Percentiles rank a stretch among this genome's conserved stretches.
Evolutionary conservation across 2,888 invertebrate species (phyloP).

Genomic region (Plebejus argus): DNA sequence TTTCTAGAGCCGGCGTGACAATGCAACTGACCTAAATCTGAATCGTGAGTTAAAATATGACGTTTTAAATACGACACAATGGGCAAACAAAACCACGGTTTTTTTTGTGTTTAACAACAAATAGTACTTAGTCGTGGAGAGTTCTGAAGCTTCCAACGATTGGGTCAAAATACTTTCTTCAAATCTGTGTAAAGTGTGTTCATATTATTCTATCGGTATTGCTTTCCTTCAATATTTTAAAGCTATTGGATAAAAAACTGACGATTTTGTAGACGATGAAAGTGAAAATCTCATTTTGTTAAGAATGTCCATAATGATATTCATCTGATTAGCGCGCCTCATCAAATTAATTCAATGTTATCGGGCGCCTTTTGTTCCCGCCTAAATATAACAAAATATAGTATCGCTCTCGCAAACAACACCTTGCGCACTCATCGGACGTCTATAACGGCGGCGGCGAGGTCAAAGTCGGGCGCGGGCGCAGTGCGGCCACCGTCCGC

Average conservation of each 20-base stretch:
- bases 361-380: slow-evolving; percentile 55
- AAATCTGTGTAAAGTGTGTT: background rate
- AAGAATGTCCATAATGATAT: background rate
- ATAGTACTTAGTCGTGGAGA: background rate
- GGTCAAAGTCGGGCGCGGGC: slow-evolving; percentile 66
- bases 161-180: background rate
- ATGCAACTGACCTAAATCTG: slow-evolving; percentile 60
- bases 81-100: background rate
- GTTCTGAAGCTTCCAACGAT: background rate
- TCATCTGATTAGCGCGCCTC: background rate
- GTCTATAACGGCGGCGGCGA: slow-evolving; percentile 79
- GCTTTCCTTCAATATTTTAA: background rate
- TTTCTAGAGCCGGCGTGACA: slow-evolving; percentile 54
- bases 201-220: background rate
- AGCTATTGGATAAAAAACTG: background rate
- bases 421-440: slow-evolving; percentile 73
- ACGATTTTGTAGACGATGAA: background rate
- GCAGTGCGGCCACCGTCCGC: slow-evolving; percentile 75
- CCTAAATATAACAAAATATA: slow-evolving; percentile 72
- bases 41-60: slow-evolving; percentile 46
- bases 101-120: slow-evolving; percentile 16
- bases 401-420: slow-evolving; percentile 62
- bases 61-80: slow-evolving; percentile 27
- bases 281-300: background rate
- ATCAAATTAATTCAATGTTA: slow-evolving; percentile 11